Conservation (phyloP, 1,140 invertebrate genomes). For the Ostrea edulis region DNA sequence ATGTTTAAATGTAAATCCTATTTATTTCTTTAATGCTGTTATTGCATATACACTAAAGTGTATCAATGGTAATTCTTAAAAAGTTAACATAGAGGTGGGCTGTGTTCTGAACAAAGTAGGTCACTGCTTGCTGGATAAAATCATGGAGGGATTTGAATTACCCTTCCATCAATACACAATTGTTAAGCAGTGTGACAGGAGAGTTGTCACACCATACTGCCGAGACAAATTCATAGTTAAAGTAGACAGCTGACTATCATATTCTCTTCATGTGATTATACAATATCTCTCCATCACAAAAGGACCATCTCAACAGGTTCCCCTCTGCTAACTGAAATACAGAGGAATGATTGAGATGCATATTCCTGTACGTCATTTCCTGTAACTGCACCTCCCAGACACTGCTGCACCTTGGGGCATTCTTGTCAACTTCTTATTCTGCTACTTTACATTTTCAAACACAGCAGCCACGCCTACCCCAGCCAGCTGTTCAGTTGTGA, state of each 20-base stretch:
- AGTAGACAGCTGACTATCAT: not conserved
- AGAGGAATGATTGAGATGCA: not conserved
- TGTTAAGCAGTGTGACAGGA: not conserved
- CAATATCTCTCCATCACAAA: not conserved
- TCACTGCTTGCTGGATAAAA: not conserved
- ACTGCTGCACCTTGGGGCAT: not conserved
- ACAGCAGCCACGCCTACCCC: not conserved
- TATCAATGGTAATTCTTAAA: not conserved
- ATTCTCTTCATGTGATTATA: not conserved
- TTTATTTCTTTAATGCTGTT: not conserved
- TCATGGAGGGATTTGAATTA: not conserved
- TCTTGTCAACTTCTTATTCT: not conserved
- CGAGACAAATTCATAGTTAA: not conserved
- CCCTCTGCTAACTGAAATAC: not conserved
- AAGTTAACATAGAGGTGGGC: not conserved
- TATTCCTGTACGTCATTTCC: not conserved
- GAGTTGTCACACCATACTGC: not conserved
- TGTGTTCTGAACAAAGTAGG: not conserved
- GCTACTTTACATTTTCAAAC: not conserved
- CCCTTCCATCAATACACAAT: slow-evolving; percentile 20
- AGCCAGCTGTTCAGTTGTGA: not conserved
- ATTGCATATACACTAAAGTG: not conserved
- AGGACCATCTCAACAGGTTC: not conserved
- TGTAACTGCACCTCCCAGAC: not conserved
- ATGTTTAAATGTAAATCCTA: not conserved